These are phyloP conservation scores for Drosophila bifasciata DNA, from an alignment of 1,140 invertebrate genomes.

Conservation along the genomic window DNA sequence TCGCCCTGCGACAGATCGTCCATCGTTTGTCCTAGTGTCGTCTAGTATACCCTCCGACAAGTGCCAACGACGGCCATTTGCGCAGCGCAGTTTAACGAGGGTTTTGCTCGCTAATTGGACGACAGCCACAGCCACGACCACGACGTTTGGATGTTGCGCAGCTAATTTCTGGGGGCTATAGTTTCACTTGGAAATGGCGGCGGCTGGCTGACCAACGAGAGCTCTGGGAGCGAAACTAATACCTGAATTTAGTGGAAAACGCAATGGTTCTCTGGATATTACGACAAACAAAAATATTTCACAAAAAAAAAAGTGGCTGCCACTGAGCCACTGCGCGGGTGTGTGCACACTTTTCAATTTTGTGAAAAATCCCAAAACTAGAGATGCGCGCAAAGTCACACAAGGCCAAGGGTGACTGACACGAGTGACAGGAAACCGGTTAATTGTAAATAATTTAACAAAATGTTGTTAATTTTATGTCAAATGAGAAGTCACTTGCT, in stretches of 20 bases:
- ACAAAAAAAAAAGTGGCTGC: constrained; percentile 22
- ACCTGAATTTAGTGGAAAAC: constrained; percentile 51
- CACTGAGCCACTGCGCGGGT: constrained; percentile 3
- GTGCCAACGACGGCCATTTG: constrained; percentile 52
- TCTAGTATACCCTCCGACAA: constrained; percentile 7
- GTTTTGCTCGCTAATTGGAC: constrained; percentile 34
- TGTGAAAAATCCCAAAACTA: background rate
- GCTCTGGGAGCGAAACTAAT: constrained; percentile 3
- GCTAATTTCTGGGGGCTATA: background rate
- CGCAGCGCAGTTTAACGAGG: constrained; percentile 33
- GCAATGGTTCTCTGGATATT: constrained; percentile 40
- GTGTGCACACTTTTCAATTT: constrained; percentile 23
- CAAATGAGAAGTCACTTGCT: no score
- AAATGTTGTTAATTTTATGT: background rate
- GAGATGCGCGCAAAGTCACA: constrained; percentile 11
- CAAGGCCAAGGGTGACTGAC: no score
- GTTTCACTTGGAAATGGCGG: background rate
- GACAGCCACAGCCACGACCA: background rate
- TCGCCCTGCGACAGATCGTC: constrained; percentile 80
- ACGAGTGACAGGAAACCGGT: no score
- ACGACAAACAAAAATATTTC: constrained; percentile 48
- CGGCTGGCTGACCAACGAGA: no score
- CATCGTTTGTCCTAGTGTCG: constrained; percentile 51
- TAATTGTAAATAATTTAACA: no score
- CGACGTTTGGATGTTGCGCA: background rate